Base-by-base conservation (phyloP, 1,140 invertebrate species). In the Drosophila mayri region DNA sequence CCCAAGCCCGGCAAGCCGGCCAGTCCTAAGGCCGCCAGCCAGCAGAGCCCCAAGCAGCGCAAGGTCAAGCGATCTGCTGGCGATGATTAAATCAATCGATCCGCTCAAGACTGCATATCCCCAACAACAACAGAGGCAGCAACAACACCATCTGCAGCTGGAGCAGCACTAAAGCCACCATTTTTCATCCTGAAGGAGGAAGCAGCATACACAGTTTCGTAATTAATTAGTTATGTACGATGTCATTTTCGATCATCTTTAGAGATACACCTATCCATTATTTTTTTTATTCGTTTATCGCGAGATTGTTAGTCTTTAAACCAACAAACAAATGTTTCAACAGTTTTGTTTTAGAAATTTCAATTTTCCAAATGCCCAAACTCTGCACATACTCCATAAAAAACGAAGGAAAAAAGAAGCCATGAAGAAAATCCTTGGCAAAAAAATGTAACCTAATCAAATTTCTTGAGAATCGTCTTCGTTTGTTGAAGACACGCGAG, bases 41-140 rank as follows among this genome's bases (percentile, higher is more conserved):
- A 88, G 52, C 95, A 96, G 86, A 96, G 96, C 70, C 96, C 96
- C 68, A 95, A 95, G 84, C 94, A 96, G 91, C 94, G 96, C 81
- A 96, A 96, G 93, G 94, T 94, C 20, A 96, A 96, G 92, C 94
- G 95, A 85, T 94, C 95, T 20, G 95, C 94, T 35, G 95, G 95
- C 58, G 95, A 94, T 38, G 96, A 96, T 92, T 76, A 76, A 60
- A 54, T 63, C 40, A 70, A 81, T 63, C 28, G 60, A 76, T 44
- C 32, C 10, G 28, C 66, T 67, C 32, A 90, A 90, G 84, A 88
- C 84, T 88, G 73, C 72, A 61, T 59, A 60, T 44, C 25, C 46
- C 61, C 28, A 76, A 65, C 65, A 49, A 6, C 64, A 58, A 37
- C 28, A 46, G 47, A 40, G 65, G 38, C 38, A 30, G 61, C 16